Conservation (phyloP, 1,140 invertebrate species). For the Apolygus lucorum region DNA sequence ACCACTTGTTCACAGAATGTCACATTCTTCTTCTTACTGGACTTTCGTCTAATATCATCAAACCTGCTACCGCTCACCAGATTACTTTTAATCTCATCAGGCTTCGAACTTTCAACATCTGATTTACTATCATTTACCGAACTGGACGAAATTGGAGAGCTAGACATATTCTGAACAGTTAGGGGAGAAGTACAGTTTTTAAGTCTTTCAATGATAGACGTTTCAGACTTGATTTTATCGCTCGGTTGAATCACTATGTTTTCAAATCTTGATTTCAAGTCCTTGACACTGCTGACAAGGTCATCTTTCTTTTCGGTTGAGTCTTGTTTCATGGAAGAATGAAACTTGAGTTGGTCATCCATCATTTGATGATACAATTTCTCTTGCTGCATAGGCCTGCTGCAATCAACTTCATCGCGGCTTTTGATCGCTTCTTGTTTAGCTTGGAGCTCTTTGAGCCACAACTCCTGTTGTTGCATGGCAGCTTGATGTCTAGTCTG, state of each 20-base stretch:
- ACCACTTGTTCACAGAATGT: conserved; percentile 90
- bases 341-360: background rate
- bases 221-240: conserved; percentile 19
- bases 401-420: background rate
- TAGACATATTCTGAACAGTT: background rate
- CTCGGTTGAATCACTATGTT: conserved; percentile 43
- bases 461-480: conserved; percentile 42
- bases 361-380: conserved; percentile 19
- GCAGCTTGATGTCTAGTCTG: background rate
- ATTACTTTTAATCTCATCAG: conserved; percentile 23
- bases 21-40: conserved; percentile 78
- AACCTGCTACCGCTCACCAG: conserved; percentile 14
- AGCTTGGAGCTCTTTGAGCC: conserved; percentile 67
- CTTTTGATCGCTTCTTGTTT: conserved; percentile 49
- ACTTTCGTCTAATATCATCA: conserved; percentile 39
- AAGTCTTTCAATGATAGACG: conserved; percentile 3
- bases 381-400: background rate
- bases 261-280: conserved; percentile 76
- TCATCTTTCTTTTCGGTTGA: conserved; percentile 24
- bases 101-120: conserved; percentile 23
- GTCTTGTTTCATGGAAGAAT: background rate
- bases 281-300: conserved; percentile 47
- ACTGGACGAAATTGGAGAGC: conserved; percentile 8
- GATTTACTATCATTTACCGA: conserved; percentile 25
- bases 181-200: background rate